These are phyloP conservation scores for Aphaenogaster ashmeadi DNA, from an alignment of 1,140 invertebrate species.

Conservation along the genomic window DNA sequence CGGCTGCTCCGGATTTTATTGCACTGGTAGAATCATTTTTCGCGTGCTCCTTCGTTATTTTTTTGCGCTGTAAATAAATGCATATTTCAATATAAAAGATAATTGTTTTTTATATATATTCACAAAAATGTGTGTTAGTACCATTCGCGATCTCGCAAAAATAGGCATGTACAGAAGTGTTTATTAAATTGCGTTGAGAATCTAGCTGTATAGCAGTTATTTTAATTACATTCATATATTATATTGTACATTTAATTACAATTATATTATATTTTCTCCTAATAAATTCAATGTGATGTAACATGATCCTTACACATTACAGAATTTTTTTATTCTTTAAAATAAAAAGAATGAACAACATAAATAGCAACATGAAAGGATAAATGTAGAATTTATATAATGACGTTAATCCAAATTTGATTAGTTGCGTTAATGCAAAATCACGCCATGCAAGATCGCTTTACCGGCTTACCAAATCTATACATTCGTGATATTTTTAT, in stretches of 20 bases:
- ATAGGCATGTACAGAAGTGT: not conserved
- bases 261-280: not conserved
- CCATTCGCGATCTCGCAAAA: not conserved
- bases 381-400: not conserved
- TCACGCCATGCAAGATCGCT: slow-evolving; percentile 56
- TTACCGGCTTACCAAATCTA: slow-evolving; percentile 64
- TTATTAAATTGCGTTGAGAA: not conserved
- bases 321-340: not conserved
- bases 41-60: slow-evolving; percentile 80
- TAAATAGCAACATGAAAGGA: not conserved
- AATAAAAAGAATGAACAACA: slow-evolving; percentile 1
- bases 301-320: not conserved
- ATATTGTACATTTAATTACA: not conserved
- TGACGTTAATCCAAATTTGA: slow-evolving; percentile 12
- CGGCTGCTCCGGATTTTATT: slow-evolving; percentile 91
- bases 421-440: slow-evolving; percentile 17
- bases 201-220: not conserved
- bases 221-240: not conserved
- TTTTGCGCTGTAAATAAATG: slow-evolving; percentile 80
- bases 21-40: slow-evolving; percentile 84
- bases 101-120: not conserved
- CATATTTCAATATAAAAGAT: not conserved
- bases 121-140: slow-evolving; percentile 1
- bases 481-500: slow-evolving; percentile 51
- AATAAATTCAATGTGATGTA: not conserved